Percentiles rank a stretch among this genome's conserved stretches.
These are phyloP conservation scores for Unio pictorum DNA, from an alignment of 2,888 invertebrate species.

Conservation along the genomic window DNA sequence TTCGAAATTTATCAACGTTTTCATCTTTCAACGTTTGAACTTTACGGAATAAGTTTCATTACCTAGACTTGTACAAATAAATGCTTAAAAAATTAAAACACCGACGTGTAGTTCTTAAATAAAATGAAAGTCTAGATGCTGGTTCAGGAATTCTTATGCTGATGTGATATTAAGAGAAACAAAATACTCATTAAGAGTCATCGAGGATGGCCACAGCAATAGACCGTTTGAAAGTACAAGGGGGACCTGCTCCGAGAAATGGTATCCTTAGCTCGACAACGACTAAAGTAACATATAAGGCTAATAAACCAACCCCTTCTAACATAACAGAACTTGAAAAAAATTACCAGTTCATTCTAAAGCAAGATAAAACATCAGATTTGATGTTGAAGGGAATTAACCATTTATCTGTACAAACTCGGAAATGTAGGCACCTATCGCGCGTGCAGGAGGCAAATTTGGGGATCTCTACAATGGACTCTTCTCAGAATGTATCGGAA, in stretches of 20 bases:
- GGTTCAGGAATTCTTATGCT: no score
- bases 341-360: conserved; percentile 39
- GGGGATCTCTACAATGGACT: conserved; percentile 51
- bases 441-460: conserved; percentile 40
- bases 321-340: conserved; percentile 17
- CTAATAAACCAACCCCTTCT: conserved; percentile 18
- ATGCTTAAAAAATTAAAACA: no score
- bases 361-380: conserved; percentile 18
- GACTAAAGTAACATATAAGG: conserved; percentile 18
- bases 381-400: conserved; percentile 20
- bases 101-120: no score
- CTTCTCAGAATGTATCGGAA: conserved; percentile 22
- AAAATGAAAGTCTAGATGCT: no score
- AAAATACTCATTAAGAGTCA: background rate
- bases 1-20: no score
- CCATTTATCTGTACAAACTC: conserved; percentile 27
- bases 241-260: conserved; percentile 37
- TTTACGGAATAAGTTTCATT: no score
- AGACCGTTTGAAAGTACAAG: conserved; percentile 35
- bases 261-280: conserved; percentile 19
- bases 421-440: conserved; percentile 40
- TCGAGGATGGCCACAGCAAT: conserved; percentile 21
- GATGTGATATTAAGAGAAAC: no score
- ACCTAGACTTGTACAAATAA: no score
- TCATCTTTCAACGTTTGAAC: no score